A percentile compares a stretch with the other conserved stretches of the same genome.
phyloP scores from a whole-genome alignment of 2,113 vertebrate species.

The Cynopterus brachyotis region DNA sequence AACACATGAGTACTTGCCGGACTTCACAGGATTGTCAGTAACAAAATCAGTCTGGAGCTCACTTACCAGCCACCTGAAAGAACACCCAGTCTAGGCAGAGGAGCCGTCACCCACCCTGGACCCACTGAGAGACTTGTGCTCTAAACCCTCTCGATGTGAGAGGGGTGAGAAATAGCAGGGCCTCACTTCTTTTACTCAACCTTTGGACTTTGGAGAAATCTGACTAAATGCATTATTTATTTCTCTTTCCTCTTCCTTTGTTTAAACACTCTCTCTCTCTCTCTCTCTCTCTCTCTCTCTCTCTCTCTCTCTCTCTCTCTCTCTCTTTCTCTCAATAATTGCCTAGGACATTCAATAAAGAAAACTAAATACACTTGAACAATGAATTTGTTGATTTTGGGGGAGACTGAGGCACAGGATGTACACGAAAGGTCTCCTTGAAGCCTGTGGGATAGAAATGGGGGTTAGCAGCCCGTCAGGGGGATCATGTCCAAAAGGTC shows the following conservation, averaged over 20 bases:
- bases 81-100: not conserved
- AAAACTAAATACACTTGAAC: not conserved
- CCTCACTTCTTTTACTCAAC: not conserved
- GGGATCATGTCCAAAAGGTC: not conserved
- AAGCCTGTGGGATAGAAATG: not conserved
- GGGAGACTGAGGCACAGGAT: not conserved
- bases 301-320: too few species aligned
- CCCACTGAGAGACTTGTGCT: not conserved
- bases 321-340: not conserved
- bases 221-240: not conserved
- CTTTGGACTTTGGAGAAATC: not conserved
- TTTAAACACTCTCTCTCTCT: not conserved
- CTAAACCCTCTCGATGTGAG: not conserved
- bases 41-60: not conserved
- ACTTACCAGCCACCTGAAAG: too few species aligned
- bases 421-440: not conserved
- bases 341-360: not conserved
- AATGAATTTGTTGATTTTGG: not conserved
- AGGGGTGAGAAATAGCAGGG: not conserved
- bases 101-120: not conserved
- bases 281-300: too few species aligned
- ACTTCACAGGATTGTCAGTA: not conserved
- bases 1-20: accelerated
- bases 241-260: not conserved
- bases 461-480: not conserved